Evolutionary conservation across 2,797 vertebrate species (phyloP), one percentile per base, ranked within the genome.

Genomic region (Hoplostethus mediterraneus): DNA sequence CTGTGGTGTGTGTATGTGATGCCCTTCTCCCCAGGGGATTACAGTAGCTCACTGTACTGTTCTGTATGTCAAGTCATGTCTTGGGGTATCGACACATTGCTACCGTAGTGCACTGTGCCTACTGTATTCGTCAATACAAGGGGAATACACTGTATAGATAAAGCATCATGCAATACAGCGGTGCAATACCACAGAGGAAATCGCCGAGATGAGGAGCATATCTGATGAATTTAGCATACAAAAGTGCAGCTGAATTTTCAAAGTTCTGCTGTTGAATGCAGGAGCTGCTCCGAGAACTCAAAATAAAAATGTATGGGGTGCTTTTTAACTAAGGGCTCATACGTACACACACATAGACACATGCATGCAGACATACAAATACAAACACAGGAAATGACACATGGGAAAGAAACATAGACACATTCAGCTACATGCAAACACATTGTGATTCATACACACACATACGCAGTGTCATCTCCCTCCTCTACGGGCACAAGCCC

Each of bases 161-260:
- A 77, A 80, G 57, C 62, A 60, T 48, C 21, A 33, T 60, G 59
- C 71, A 68, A 67, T 57, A 57, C 44, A 31, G 54, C 57, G 54
- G 45, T 67, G 83, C 79, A 77, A 60, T 75, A 63, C 49, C 53
- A 17, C 44, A 44, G 73, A 68, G 57, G 42, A 77, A 67, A 77
- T 62, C 78, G 73, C 55, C 80, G 42, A 66, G 66, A 71, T 75
- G 77, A 87, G 61, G 47, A 81, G 57, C 79, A 61, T 59, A 72
- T 78, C 71, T 69, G 70, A 68, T 71, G 82, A 88, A 76, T 87
- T 82, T 83, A 79, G 68, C 71, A 83, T 80, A 83, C 74, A 78
- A 83, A 80, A 81, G 80, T 76, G 52, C 13, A 73, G 67, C 49
- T 55, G 76, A 80, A n/a, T 68, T 68, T 59, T 6, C 40, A n/a